Base-by-base conservation (phyloP, 1,140 invertebrate genomes). In the Tetramorium alpestre region DNA sequence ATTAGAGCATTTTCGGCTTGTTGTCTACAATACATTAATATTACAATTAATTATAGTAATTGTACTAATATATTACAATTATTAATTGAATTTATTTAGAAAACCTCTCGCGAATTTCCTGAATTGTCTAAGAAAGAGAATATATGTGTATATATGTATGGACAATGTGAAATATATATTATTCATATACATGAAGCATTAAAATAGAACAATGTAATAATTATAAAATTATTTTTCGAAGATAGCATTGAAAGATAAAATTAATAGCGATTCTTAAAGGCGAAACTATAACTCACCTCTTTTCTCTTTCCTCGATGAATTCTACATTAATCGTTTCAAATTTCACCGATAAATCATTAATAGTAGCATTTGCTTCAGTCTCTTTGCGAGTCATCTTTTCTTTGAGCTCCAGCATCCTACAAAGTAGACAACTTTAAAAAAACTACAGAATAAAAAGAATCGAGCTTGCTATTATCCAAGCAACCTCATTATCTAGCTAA, bases 381-480 rank as follows among this genome's bases (percentile, higher is more conserved):
- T 94, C 91, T 13, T 93, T 93, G 5, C 7, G 49, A 22, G 54
- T 70, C 47, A 93, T 81, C 47, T 90, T 88, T 47, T 93, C 84
- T 38, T 85, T 91, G 28, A 92, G 28, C n/a, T 92, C 90, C 49
- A 76, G 5, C n/a, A 93, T 33, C 44, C 91, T 94, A 33, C 33
- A 58, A 81, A 33, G 64, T 33, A 65, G 38, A 10, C 10, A 64
- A 49, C 41, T 25, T 56, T 22, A 77, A 70, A 56, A 62, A 70
- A 49, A 11, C 11, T 11, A 64, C 5, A 47, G 33, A 41, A 58
- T 3, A 56, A 2, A 41, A 65, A 6, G 5, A 3, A 41, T 80
- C 11, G 3, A 38, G 69, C 16, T 25, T 69, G 3, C n/a, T 7
- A 3, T 44, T 44, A n/a, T 80, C 6, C 18, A 33, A 56, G 8